These are phyloP conservation scores for Drosophila yakuba DNA, from an alignment of 1,140 invertebrate genomes.

Conservation along the genomic window DNA sequence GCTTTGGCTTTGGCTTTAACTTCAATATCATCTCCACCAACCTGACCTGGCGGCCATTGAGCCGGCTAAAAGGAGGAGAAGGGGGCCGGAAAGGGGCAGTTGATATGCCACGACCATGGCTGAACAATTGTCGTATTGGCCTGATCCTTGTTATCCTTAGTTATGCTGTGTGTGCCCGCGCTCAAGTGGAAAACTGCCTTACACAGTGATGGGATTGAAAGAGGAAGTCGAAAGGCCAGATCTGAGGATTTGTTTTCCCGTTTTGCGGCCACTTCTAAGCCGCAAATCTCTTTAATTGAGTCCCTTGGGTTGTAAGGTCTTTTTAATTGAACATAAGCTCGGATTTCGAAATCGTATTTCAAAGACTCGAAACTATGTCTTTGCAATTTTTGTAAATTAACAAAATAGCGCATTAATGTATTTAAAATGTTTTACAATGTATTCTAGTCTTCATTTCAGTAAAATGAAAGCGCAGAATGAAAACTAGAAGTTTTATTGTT, in stretches of 20 bases:
- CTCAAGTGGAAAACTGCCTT: conserved; percentile 43
- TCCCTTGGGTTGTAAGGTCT: background rate
- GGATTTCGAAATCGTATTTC: background rate
- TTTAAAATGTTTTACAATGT: too few species aligned
- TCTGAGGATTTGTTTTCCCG: conserved; percentile 1
- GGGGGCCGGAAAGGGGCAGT: background rate
- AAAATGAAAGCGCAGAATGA: too few species aligned
- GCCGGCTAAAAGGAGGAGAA: conserved; percentile 1
- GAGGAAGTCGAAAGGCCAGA: background rate
- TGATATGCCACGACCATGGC: conserved; percentile 9
- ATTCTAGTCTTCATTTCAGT: too few species aligned
- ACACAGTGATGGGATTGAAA: conserved; percentile 1
- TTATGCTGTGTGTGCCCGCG: conserved; percentile 22
- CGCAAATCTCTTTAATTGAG: conserved; percentile 16
- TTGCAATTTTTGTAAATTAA: too few species aligned
- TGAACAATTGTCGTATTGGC: conserved; percentile 44
- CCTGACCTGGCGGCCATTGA: conserved; percentile 24
- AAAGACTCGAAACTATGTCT: too few species aligned
- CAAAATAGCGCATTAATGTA: too few species aligned
- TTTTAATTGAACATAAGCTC: background rate
- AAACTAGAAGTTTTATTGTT: too few species aligned
- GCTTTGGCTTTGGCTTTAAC: background rate
- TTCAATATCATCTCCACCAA: background rate
- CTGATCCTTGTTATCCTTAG: conserved; percentile 53
- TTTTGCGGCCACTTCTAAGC: background rate